Base-by-base conservation (phyloP, 2,888 invertebrate species). In the Plebejus argus region DNA sequence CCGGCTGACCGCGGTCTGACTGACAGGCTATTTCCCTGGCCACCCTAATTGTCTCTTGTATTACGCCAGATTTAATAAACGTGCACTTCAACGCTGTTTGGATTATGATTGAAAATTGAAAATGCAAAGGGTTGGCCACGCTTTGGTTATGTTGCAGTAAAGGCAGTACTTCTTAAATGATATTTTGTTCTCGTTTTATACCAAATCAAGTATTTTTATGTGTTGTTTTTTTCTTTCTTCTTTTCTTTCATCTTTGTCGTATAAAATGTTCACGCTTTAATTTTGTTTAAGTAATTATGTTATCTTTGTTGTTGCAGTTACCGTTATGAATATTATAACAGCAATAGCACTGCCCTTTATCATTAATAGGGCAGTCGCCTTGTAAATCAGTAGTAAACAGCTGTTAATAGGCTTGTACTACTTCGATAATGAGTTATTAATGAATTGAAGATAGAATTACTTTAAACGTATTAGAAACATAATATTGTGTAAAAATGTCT, bases 61-160 rank as follows among this genome's bases (percentile, higher is more conserved):
- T 89, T 89, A 89, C 84, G 84, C 84, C 84, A 86, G 88, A 91
- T 91, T 91, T 89, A 91, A 91, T 91, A 91, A 90, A 90, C 90
- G 89, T 83, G 76, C 49, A 53, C 70, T 71, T 56, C 81, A 85
- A 84, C 86, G 83, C 86, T 86, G 80, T 20, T 86, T 74, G 45
- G 49, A 53, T 74, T 53, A 49, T 74, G 74, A 49, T 74, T 74
- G 49, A 23, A 49, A 74, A 74, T 74, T 74, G 74, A 74, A 74
- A 74, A 49, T 28, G 74, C 53, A 53, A 66, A 39, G 72, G 72
- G 20, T 72, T 45, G 12, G n/a, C 18, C 18, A 74, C 20, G 20
- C 33, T 49, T 74, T 18, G 23, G 74, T 28, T 18, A 28, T 66
- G 28, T 66, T 66, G 66, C 28, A 66, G 33, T 66, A 66, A 20